Base-by-base conservation (phyloP, 2,797 vertebrate genomes). In the Anomalospiza imberbis region DNA sequence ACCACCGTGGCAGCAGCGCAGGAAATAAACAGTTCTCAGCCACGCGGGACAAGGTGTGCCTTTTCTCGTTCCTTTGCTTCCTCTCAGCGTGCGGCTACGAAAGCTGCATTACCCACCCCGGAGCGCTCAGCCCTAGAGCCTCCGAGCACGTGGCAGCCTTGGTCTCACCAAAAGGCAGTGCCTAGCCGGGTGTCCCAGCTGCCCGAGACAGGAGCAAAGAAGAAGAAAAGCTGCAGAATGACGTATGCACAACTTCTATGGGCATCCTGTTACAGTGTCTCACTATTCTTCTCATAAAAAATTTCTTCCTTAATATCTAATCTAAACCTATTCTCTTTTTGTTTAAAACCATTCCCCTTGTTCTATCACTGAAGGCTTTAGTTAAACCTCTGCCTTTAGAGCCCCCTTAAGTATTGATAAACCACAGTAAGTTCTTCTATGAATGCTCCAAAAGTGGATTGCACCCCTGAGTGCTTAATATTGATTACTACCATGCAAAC, bases 381-480 rank as follows among this genome's bases (percentile, higher is more conserved):
- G 20, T 62, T 60, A 76, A 87, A 78, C 5, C 20, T 28, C 9
- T 38, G 1, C 18, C 6, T 66, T 66, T 57, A 32, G 40, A 63
- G 12, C 3, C 14, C 2, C 10, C 2, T 38, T 15, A 44, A 38
- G 2, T 31, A 55, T 3, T 38, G 13, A 20, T 28, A 61, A 2
- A 62, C 4, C 8, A 26, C 12, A 42, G 6, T 17, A 53, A 65
- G 3, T 4, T 48, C 51, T 81, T 38, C 31, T 78, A 32, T 45
- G 12, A 76, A 63, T 62, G 17, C 12, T 66, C n/a, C 19, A 60
- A 34, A 87, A 54, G 4, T 17, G 14, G 7, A 67, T 12, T 58
- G 26, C 7, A 68, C 6, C 3, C 5, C 7, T 40, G 4, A 44
- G 8, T 36, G 5, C 15, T 57, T 19, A 38, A n/a, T 9, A 3